phyloP scores from a whole-genome alignment of 2,797 vertebrate genomes.

The Peromyscus aztecus region DNA sequence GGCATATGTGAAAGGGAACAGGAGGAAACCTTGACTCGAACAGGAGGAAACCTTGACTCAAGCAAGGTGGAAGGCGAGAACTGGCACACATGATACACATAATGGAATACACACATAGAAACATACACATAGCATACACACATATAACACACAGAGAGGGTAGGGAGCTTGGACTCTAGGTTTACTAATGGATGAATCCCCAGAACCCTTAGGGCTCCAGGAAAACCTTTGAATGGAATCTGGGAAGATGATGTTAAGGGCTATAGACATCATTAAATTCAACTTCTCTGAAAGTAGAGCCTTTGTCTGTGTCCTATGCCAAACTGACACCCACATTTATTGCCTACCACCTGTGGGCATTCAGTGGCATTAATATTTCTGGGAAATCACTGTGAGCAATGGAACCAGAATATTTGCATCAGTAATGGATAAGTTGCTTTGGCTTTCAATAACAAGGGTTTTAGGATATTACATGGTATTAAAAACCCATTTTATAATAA shows the following conservation, averaged over 20 bases:
- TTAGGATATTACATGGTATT: neutral
- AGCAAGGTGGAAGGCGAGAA: neutral
- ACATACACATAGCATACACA: neutral
- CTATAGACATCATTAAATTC: neutral
- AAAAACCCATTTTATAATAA: neutral
- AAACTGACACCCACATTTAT: neutral
- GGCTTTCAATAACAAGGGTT: neutral
- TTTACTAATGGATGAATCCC: neutral
- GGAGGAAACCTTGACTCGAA: neutral
- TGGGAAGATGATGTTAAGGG: neutral
- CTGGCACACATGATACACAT: neutral
- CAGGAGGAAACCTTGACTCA: neutral
- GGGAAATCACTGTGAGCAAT: neutral
- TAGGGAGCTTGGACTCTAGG: neutral
- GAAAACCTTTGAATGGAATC: neutral
- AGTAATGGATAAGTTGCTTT: neutral
- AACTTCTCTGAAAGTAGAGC: neutral
- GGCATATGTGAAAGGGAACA: neutral
- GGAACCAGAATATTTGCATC: neutral
- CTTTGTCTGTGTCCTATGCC: neutral
- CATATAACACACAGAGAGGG: neutral
- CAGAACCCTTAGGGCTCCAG: neutral
- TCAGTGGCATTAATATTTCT: neutral
- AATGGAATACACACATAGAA: neutral
- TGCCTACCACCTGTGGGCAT: neutral